Conservation (phyloP, 2,113 vertebrate species). For the Clarias magur region DNA sequence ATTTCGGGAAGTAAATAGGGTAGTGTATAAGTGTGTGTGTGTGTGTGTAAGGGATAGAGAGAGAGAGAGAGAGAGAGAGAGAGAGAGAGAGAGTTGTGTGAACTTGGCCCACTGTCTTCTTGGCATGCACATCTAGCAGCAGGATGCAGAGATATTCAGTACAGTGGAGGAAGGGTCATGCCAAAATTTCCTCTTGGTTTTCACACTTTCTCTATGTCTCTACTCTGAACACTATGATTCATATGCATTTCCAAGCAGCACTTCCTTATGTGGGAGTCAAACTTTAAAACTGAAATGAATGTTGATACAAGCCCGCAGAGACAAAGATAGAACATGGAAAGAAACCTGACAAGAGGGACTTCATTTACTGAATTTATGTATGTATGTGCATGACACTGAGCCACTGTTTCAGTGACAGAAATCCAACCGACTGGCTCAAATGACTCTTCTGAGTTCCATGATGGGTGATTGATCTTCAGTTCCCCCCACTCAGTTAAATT, state of each 20-base stretch:
- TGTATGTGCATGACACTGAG: background rate
- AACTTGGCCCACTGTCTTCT: constrained; percentile 40
- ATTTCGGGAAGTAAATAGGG: constrained; percentile 2
- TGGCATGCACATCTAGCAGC: constrained; percentile 44
- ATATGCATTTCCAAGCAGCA: constrained; percentile 45
- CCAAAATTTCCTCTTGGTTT: constrained; percentile 49
- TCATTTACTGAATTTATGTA: background rate
- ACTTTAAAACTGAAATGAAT: constrained; percentile 40
- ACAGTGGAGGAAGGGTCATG: constrained; percentile 48
- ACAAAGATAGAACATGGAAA: constrained; percentile 10
- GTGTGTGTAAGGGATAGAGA: constrained; percentile 4
- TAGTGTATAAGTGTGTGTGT: background rate
- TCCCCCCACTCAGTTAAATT: background rate
- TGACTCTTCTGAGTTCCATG: too few species aligned
- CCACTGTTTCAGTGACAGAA: background rate
- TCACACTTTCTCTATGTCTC: constrained; percentile 35
- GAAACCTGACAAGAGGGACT: background rate
- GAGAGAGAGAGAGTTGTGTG: constrained; percentile 5
- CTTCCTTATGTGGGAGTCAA: constrained; percentile 49
- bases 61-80: background rate
- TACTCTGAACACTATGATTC: constrained; percentile 49
- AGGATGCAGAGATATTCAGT: constrained; percentile 45
- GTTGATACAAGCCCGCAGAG: constrained; percentile 37
- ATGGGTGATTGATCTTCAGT: background rate
- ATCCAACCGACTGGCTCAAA: background rate